phyloP scores from a whole-genome alignment of 2,797 vertebrate species.

The Labeo calbasu region DNA sequence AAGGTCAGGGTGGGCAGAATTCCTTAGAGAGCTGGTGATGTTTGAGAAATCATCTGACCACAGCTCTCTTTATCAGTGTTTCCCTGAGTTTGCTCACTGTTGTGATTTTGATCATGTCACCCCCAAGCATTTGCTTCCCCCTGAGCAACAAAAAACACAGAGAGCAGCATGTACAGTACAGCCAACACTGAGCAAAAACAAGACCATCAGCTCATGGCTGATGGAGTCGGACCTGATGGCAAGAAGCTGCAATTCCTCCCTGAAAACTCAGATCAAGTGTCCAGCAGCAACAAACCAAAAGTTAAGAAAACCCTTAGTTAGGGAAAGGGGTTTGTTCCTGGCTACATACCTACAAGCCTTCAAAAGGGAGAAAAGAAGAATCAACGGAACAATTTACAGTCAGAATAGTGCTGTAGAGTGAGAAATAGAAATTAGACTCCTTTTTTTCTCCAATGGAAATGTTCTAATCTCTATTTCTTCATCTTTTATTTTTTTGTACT shows the following conservation, averaged over 20 bases:
- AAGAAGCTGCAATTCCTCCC: background rate
- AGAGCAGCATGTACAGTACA: background rate
- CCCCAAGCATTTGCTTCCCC: background rate
- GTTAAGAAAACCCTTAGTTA: background rate
- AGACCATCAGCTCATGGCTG: background rate
- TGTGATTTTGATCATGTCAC: background rate
- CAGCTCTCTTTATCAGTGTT: background rate
- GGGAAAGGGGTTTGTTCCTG: background rate
- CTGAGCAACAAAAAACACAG: background rate
- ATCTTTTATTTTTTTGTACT: background rate
- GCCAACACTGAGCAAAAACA: constrained; percentile 1
- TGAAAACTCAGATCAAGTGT: background rate
- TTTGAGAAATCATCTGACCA: background rate
- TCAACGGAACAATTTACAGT: background rate
- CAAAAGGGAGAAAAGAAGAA: background rate
- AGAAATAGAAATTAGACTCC: background rate
- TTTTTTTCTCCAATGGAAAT: background rate
- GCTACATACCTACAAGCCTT: background rate
- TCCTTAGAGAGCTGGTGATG: background rate
- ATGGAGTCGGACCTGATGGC: background rate
- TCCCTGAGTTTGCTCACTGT: constrained; percentile 10
- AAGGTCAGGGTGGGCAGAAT: background rate
- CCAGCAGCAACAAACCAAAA: background rate
- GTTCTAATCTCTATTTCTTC: too few species aligned
- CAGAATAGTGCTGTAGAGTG: background rate